These are phyloP conservation scores for Celastrina argiolus DNA, from an alignment of 2,888 invertebrate genomes.

Conservation along the genomic window DNA sequence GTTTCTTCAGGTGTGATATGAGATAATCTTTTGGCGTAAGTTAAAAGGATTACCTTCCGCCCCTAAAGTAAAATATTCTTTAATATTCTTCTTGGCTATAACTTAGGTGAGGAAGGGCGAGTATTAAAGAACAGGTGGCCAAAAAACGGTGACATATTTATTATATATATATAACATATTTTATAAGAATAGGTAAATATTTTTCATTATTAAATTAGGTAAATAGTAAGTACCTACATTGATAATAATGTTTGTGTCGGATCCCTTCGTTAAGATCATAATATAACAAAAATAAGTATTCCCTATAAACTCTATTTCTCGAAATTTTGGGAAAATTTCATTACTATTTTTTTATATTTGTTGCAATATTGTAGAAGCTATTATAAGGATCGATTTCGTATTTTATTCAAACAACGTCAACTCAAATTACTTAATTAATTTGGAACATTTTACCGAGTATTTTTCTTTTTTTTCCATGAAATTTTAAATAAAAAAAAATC, in stretches of 20 bases:
- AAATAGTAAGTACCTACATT: no score
- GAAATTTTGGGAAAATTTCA: neutral
- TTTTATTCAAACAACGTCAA: neutral
- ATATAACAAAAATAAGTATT: no score
- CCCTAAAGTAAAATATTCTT: neutral
- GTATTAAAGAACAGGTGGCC: neutral
- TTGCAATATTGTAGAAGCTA: neutral
- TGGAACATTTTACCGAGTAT: neutral
- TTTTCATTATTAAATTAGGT: no score
- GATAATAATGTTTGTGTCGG: no score
- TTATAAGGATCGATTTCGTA: neutral
- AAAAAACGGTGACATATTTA: no score
- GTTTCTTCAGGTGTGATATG: neutral
- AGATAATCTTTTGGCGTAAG: neutral
- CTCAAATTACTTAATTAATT: neutral
- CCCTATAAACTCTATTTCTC: neutral
- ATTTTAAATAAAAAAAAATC: no score
- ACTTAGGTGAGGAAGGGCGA: neutral
- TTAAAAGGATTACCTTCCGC: slow-evolving; percentile 5
- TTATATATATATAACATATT: no score
- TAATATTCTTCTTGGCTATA: neutral
- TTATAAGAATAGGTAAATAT: no score
- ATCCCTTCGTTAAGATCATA: no score
- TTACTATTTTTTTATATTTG: neutral
- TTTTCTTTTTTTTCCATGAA: neutral